These are phyloP conservation scores for Alcis repandata DNA, from an alignment of 2,888 invertebrate genomes.

Conservation along the genomic window DNA sequence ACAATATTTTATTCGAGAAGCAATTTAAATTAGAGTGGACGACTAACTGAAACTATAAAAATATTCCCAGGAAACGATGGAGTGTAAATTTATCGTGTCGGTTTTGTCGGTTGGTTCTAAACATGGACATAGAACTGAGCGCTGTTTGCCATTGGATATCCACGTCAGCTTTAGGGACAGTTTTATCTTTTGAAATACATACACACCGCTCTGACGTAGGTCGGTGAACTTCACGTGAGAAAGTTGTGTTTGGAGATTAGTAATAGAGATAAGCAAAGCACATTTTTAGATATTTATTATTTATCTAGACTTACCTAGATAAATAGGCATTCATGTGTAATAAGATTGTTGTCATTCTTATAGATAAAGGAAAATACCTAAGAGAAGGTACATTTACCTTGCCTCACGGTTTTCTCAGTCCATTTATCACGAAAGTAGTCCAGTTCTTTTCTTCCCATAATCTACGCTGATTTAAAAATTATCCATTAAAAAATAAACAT, in stretches of 20 bases:
- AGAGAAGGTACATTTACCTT: too few relatives aligned
- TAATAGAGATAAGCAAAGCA: slow-evolving; percentile 32
- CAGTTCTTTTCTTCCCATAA: too few relatives aligned
- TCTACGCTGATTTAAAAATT: too few relatives aligned
- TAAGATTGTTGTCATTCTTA: not conserved
- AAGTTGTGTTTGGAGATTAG: slow-evolving; percentile 27
- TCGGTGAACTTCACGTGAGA: slow-evolving; percentile 63
- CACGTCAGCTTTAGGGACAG: slow-evolving; percentile 61
- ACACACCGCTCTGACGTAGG: slow-evolving; percentile 50
- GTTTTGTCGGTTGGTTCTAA: slow-evolving; percentile 63
- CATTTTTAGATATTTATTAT: not conserved
- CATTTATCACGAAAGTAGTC: too few relatives aligned
- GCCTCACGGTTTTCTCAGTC: too few relatives aligned
- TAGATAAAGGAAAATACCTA: too few relatives aligned
- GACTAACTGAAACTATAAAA: slow-evolving; percentile 44
- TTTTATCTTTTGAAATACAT: slow-evolving; percentile 73
- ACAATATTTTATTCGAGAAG: not conserved
- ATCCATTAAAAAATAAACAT: too few relatives aligned
- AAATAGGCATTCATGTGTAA: not conserved
- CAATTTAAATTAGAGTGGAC: slow-evolving; percentile 31
- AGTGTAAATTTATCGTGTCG: slow-evolving; percentile 63
- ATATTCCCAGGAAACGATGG: slow-evolving; percentile 70
- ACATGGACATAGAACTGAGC: slow-evolving; percentile 61
- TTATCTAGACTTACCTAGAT: not conserved
- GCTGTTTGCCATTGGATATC: slow-evolving; percentile 67